Evolutionary conservation across 1,140 invertebrate species (phyloP), one percentile per base, ranked within the genome.

Genomic region (Aphaenogaster floridana): DNA sequence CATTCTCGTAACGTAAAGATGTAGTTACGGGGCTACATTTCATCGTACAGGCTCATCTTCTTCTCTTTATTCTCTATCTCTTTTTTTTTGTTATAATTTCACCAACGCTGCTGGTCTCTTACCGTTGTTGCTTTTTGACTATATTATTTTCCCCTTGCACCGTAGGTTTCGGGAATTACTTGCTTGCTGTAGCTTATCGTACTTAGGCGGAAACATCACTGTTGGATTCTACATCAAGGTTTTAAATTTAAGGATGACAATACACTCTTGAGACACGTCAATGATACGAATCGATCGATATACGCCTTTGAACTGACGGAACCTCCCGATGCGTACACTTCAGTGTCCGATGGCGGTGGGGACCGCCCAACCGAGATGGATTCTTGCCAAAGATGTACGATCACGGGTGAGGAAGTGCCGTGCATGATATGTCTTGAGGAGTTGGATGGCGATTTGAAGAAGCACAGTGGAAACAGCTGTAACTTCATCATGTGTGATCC

Each of bases 401-500:
- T 86, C 17, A 90, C 88, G 1, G 86, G 90, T 2, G 94, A 93
- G 17, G 93, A 94, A 50, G 92, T 91, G 45, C 86, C 88, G 5
- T 97, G 97, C 94, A 96, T 95, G 45, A 97, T 97, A 84, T 97
- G 97, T 89, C 93, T 97, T 21, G 97, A 97, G 78, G 97, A 97
- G 66, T 94, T 96, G 64, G 96, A 97, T 34, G 94, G 93, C 21
- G 96, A 96, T 86, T 93, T 97, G 48, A 96, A 96, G 85, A 95
- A 95, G 36, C 97, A 97, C 87, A 93, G 92, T 6, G 95, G 94
- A 45, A 93, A 92, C n/a, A 92, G 76, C 42, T 97, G 97, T 92
- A 95, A 95, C 61, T 96, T 97, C 83, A 94, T 96, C 0, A 95
- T 97, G 61, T 97, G 97, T 92, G 95, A 96, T 77, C 92, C 91